phyloP scores from a whole-genome alignment of 1,140 invertebrate species.

The Periplaneta americana region DNA sequence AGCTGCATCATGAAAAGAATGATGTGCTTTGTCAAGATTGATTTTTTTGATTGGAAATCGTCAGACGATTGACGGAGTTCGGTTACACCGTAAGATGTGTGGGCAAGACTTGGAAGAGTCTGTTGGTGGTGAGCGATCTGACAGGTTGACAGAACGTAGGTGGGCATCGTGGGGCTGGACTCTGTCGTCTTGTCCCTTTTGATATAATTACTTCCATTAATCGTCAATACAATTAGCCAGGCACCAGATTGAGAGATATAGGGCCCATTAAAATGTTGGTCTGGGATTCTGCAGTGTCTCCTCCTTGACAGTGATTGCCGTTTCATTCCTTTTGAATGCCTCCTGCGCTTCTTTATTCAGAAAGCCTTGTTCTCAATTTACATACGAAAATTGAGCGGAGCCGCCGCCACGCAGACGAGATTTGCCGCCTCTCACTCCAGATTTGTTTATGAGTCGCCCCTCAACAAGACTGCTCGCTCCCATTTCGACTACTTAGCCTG shows the following conservation, averaged over 20 bases:
- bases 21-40: too few species aligned
- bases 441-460: neutral
- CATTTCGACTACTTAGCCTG: too few species aligned
- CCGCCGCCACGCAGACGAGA: neutral
- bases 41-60: too few species aligned
- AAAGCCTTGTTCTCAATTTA: neutral
- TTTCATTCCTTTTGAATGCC: neutral
- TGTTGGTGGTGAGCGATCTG: too few species aligned
- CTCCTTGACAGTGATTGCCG: neutral
- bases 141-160: neutral
- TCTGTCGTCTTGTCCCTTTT: neutral
- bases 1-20: too few species aligned
- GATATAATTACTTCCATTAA: neutral
- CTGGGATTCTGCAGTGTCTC: neutral
- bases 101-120: too few species aligned
- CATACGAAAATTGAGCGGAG: neutral
- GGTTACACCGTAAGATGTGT: too few species aligned
- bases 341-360: neutral
- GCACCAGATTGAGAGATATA: neutral
- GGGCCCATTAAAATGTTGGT: neutral
- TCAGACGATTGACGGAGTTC: too few species aligned
- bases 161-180: neutral
- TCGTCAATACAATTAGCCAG: neutral
- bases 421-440: neutral
- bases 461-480: neutral